Conservation (phyloP, 2,797 vertebrate genomes). For the Allobates femoralis region DNA sequence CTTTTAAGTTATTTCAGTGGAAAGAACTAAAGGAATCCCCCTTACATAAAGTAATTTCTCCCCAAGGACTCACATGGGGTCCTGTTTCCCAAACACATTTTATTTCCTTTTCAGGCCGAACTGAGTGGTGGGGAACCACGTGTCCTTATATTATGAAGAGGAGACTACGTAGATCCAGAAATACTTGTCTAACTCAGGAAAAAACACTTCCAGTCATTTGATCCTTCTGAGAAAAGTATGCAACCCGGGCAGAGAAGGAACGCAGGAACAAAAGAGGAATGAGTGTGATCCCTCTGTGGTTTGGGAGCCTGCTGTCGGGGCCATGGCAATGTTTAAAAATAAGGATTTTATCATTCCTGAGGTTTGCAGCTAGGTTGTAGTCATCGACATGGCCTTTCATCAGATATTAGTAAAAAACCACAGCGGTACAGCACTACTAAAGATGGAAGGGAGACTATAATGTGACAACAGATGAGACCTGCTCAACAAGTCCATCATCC, state of each 20-base stretch:
- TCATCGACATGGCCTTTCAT: background rate
- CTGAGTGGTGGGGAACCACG: background rate
- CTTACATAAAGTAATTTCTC: slow-evolving; percentile 2
- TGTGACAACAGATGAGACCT: slow-evolving; percentile 35
- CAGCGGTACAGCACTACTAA: background rate
- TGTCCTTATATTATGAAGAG: slow-evolving; percentile 28
- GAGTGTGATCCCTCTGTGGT: slow-evolving; percentile 36
- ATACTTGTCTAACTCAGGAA: slow-evolving; percentile 48
- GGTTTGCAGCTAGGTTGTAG: slow-evolving; percentile 5
- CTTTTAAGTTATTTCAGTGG: background rate
- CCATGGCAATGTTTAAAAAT: slow-evolving; percentile 48
- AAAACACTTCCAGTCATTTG: slow-evolving; percentile 57
- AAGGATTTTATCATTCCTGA: slow-evolving; percentile 50
- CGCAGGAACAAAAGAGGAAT: slow-evolving; percentile 48
- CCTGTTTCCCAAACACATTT: slow-evolving; percentile 16
- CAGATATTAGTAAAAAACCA: slow-evolving; percentile 21
- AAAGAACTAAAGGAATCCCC: background rate
- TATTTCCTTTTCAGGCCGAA: background rate
- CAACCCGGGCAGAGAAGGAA: slow-evolving; percentile 39
- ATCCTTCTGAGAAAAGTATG: slow-evolving; percentile 54
- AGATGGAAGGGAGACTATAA: slow-evolving; percentile 13
- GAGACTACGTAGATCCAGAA: slow-evolving; percentile 42
- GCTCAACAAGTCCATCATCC: background rate
- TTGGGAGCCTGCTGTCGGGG: slow-evolving; percentile 37
- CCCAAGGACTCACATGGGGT: background rate